phyloP scores from a whole-genome alignment of 2,888 invertebrate species.

The Horisme vitalbata region DNA sequence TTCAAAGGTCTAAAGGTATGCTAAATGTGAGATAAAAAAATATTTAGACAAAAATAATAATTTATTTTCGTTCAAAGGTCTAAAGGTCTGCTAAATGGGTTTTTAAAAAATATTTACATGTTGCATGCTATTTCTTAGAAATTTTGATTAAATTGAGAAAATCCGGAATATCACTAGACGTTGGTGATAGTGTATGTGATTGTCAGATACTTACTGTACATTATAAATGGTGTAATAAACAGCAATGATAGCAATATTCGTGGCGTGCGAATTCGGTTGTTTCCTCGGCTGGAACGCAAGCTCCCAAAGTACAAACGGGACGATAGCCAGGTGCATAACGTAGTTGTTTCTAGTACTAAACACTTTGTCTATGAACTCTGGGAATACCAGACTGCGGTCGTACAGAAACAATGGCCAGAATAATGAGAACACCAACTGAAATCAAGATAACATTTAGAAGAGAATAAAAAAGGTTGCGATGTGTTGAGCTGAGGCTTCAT shows the following conservation, averaged over 20 bases:
- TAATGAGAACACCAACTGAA: slow-evolving; percentile 49
- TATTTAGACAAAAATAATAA: too few relatives aligned
- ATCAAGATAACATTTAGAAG: slow-evolving; percentile 27
- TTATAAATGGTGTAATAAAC: slow-evolving; percentile 33
- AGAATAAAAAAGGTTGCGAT: too few relatives aligned
- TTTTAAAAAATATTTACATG: too few relatives aligned
- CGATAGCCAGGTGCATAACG: slow-evolving; percentile 45
- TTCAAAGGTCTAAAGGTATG: too few relatives aligned
- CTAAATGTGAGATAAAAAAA: too few relatives aligned
- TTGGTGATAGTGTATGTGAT: background rate
- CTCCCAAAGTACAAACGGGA: slow-evolving; percentile 51
- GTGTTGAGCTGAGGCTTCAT: too few relatives aligned
- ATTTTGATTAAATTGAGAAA: too few relatives aligned
- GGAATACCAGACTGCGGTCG: slow-evolving; percentile 49
- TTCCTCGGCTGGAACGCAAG: slow-evolving; percentile 39
- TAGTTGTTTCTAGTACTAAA: slow-evolving; percentile 47
- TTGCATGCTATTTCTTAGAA: too few relatives aligned
- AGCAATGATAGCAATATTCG: slow-evolving; percentile 28
- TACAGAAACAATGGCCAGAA: slow-evolving; percentile 58
- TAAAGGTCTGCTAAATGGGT: too few relatives aligned
- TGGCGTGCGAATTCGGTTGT: slow-evolving; percentile 36
- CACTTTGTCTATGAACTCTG: slow-evolving; percentile 51
- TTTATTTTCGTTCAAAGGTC: too few relatives aligned
- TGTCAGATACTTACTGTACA: slow-evolving; percentile 44
- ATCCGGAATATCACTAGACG: too few relatives aligned